phyloP scores from a whole-genome alignment of 1,140 invertebrate species.

The Danaus melanippus region DNA sequence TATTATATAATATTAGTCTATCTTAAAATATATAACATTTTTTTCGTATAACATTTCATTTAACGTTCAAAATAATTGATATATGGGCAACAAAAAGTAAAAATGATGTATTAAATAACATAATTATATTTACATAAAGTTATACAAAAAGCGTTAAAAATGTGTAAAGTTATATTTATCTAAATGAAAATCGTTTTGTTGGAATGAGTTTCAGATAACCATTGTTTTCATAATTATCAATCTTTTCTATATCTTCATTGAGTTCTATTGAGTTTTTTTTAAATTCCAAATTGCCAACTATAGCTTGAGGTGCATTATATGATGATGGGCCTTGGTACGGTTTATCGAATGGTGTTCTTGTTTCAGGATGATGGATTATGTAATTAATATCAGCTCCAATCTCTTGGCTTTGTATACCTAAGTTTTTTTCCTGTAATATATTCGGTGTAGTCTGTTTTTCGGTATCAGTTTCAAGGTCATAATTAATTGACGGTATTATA shows the following conservation, averaged over 20 bases:
- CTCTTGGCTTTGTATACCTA: conserved; percentile 26
- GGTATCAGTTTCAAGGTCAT: conserved; percentile 46
- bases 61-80: no score
- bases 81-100: no score
- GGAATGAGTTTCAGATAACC: conserved; percentile 46
- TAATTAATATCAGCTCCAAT: conserved; percentile 35
- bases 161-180: background rate
- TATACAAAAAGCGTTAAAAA: no score
- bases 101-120: no score
- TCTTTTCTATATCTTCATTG: conserved; percentile 45
- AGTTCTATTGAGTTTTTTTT: conserved; percentile 21
- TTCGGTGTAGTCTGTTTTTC: conserved; percentile 43
- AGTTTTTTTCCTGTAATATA: conserved; percentile 40
- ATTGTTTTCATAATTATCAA: conserved; percentile 32
- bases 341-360: conserved; percentile 24
- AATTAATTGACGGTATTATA: conserved; percentile 49
- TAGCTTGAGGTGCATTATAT: conserved; percentile 52
- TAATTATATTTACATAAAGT: no score
- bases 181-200: conserved; percentile 19
- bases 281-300: conserved; percentile 37
- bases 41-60: no score
- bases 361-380: conserved; percentile 30
- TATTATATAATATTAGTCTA: no score
- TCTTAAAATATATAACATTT: no score
- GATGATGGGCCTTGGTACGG: conserved; percentile 52